Evolutionary conservation across 64 coral and sea anemone species (phyloP).

Genomic region (Platygyra sinensis): DNA sequence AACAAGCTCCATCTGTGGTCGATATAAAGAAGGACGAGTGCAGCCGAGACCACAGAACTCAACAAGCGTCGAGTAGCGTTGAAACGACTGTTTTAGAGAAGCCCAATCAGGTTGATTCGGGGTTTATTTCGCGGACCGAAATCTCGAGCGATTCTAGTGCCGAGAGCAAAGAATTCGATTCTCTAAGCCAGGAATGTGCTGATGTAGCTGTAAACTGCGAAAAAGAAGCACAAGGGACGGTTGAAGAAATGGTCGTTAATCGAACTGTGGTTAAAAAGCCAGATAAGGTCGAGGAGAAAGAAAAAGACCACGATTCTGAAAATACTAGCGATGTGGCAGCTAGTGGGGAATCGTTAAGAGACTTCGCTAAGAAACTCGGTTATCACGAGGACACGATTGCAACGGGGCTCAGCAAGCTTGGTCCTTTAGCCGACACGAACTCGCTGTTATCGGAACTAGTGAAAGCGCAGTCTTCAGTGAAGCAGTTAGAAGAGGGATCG

Average conservation of each 20-base stretch:
- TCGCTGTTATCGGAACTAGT: conserved; percentile 74
- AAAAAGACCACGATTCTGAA: not conserved
- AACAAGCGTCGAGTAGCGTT: not conserved
- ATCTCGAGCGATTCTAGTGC: not conserved
- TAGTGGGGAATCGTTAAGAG: conserved; percentile 44
- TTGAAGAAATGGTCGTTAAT: not conserved
- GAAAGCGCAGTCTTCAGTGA: conserved; percentile 77
- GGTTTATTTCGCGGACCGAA: not conserved
- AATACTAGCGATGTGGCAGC: not conserved
- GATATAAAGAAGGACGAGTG: not conserved
- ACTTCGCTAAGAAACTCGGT: conserved; percentile 78
- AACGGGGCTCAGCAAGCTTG: conserved; percentile 72
- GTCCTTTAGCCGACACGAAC: conserved; percentile 80
- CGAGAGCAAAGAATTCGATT: not conserved
- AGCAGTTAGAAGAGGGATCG: conserved; percentile 85
- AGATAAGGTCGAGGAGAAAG: not conserved
- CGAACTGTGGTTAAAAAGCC: not conserved
- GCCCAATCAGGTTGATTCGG: not conserved
- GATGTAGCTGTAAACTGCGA: not conserved
- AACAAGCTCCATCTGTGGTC: conserved; percentile 29
- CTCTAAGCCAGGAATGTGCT: conserved; percentile 24
- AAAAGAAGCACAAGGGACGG: not conserved
- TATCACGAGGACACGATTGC: conserved; percentile 66
- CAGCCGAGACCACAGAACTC: not conserved
- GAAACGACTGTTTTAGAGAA: not conserved